Evolutionary conservation across 64 coral and sea anemone genomes (phyloP), one percentile per base, ranked within the genome.

Genomic region (Stichodactyla helianthus): DNA sequence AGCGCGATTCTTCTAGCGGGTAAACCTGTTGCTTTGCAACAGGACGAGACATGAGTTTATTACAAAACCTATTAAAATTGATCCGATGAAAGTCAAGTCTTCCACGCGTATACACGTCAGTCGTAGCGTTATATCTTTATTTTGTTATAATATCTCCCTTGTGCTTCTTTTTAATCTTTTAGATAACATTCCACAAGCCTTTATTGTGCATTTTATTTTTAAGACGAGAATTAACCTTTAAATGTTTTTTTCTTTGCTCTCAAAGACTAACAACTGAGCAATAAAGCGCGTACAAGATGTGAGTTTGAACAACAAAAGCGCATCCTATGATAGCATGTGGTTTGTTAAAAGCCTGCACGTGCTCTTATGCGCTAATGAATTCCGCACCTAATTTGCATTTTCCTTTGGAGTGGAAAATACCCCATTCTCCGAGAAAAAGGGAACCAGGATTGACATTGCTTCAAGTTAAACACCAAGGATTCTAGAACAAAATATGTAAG

Each of bases 241-340:
- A 84, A 53, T 16, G 9, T 5, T 25, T 63, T 84, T 84, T 60
- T 84, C 82, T 84, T 62, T 84, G 52, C 70, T 64, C 6, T 87
- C 23, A 87, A 82, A 63, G 79, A 67, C 84, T 68, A 64, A 91
- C 55, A 91, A 92, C 90, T 92, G 85, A 92, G 90, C 84, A 92
- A 87, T 83, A 83, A 54, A 31, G 60, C 79, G 27, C 10, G 25
- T 81, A 54, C 83, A 60, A 58, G 27, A 84, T 84, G 83, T 50
- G 53, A 84, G 27, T 58, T 55, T 84, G 83, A 53, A 82, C 51
- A 54, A 84, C 83, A 84, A 84, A 84, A 84, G 83, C 83, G 83
- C 52, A 84, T 84, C 83, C 53, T 63, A 84, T 25, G 59, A 51
- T 60, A 84, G 27, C 54, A 63, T 60, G 54, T 60, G 54, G 52